These are phyloP conservation scores for Zoanthus sansibaricus DNA, from an alignment of 92 coral and sea anemone genomes.

Conservation along the genomic window DNA sequence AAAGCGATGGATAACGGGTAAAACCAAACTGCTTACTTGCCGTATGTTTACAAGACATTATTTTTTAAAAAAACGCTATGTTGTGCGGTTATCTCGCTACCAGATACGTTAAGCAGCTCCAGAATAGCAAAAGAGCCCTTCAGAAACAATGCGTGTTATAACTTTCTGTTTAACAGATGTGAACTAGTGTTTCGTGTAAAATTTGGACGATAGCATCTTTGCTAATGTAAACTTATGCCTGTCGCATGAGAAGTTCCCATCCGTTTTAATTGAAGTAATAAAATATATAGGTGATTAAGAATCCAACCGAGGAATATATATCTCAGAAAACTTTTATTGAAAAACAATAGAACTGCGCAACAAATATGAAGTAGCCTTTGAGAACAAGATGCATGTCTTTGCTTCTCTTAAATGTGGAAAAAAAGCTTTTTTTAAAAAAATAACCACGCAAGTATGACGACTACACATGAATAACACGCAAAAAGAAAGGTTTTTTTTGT, in stretches of 20 bases:
- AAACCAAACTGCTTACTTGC: neutral
- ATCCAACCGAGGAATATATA: neutral
- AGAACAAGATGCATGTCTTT: too few relatives aligned
- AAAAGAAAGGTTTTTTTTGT: neutral
- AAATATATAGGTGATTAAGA: neutral
- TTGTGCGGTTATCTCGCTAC: neutral
- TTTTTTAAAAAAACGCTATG: neutral
- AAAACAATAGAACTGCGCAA: neutral
- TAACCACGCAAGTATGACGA: neutral
- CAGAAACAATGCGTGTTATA: conserved; percentile 27
- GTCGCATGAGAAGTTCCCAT: conserved; percentile 8
- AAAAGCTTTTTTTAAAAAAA: too few relatives aligned
- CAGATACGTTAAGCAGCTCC: neutral
- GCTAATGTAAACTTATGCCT: conserved; percentile 41
- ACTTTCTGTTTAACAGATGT: conserved; percentile 49
- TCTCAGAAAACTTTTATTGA: neutral
- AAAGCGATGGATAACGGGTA: neutral
- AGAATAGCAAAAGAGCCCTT: neutral
- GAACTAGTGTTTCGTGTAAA: conserved; percentile 30
- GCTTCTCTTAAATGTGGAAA: too few relatives aligned
- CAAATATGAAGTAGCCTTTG: neutral
- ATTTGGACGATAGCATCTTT: conserved; percentile 30
- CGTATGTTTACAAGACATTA: conserved; percentile 6
- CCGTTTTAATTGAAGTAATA: conserved; percentile 8
- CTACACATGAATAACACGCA: neutral